Evolutionary conservation across 2,113 vertebrate genomes (phyloP), one percentile per base, ranked within the genome.

Genomic region (Fukomys damarensis): DNA sequence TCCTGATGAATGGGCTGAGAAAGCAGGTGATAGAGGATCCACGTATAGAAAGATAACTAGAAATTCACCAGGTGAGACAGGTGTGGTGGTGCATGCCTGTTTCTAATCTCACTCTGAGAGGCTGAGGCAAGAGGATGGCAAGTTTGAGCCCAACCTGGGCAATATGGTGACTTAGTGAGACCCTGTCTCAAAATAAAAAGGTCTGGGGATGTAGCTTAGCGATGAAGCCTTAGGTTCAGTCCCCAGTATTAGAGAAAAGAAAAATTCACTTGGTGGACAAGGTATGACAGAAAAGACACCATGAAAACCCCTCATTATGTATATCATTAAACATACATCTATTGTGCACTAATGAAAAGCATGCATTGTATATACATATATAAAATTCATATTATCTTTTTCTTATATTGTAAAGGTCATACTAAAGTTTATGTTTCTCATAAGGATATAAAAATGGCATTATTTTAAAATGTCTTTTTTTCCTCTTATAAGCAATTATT

Each of bases 401-500:
- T 87, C 41, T 84, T 94, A 61, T 7, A 54, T 5, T 61, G 30
- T 54, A 91, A 95, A 84, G 43, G 7, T 92, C 59, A 92, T 41
- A 65, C 19, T 35, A 56, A 90, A 88, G 86, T 86, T 86, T 91
- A 32, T 52, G 61, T 80, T 94, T 58, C 70, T 70, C 89, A 81
- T 0, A 96, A 52, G 56, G 14, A 68, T 92, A 59, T 43, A 93
- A 80, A 93, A 24, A 14, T 77, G 30, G n/a, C 11, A 70, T 54
- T 20, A 70, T 26, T 84, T 66, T 20, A 79, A 86, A 86, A 58
- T 79, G 56, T 38, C 20, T 68, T 28, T 35, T 92, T 82, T 19
- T 22, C n/a, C n/a, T 66, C 59, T 56, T 28, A 89, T 59, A 72
- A 93, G 26, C n/a, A 61, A 82, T 92, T 77, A 90, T 79, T 95